Conservation (phyloP, 2,888 invertebrate genomes). For the Drymonia ruficornis region DNA sequence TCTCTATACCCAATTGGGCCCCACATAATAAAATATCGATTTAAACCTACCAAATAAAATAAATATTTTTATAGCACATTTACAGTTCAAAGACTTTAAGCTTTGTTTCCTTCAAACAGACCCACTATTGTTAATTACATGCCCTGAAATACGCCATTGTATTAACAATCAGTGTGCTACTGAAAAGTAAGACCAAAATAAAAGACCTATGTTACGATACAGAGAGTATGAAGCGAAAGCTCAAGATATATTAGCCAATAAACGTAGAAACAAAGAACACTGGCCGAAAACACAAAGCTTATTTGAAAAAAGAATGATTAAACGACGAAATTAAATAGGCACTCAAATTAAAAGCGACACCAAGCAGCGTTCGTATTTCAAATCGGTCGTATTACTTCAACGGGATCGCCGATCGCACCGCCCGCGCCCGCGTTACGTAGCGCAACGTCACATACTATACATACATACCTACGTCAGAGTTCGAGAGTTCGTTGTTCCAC, state of each 20-base stretch:
- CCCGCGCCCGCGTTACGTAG: constrained; percentile 51
- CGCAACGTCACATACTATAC: constrained; percentile 61
- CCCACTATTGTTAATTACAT: constrained; percentile 36
- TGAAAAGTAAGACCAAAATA: constrained; percentile 28
- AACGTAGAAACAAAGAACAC: constrained; percentile 59
- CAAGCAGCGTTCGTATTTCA: constrained; percentile 31
- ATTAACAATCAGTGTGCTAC: constrained; percentile 30
- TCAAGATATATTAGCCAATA: constrained; percentile 38
- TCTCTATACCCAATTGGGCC: not conserved
- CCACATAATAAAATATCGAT: constrained; percentile 25
- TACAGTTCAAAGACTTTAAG: constrained; percentile 35
- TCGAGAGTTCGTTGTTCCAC: constrained; percentile 79
- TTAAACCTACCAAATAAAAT: constrained; percentile 20
- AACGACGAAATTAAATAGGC: constrained; percentile 34
- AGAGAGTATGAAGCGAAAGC: constrained; percentile 21
- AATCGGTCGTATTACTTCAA: constrained; percentile 55
- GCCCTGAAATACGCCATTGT: constrained; percentile 28
- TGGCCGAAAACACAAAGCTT: constrained; percentile 33
- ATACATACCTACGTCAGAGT: constrained; percentile 67
- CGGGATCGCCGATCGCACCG: too few species aligned
- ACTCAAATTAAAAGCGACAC: constrained; percentile 10
- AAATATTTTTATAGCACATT: constrained; percentile 39
- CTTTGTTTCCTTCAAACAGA: constrained; percentile 37
- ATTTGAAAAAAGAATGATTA: constrained; percentile 26
- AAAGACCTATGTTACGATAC: constrained; percentile 28